A percentile compares a stretch with the other conserved stretches of the same genome.
Evolutionary conservation across 2,797 vertebrate species (phyloP).

Genomic region (Tauraco hartlaubi): DNA sequence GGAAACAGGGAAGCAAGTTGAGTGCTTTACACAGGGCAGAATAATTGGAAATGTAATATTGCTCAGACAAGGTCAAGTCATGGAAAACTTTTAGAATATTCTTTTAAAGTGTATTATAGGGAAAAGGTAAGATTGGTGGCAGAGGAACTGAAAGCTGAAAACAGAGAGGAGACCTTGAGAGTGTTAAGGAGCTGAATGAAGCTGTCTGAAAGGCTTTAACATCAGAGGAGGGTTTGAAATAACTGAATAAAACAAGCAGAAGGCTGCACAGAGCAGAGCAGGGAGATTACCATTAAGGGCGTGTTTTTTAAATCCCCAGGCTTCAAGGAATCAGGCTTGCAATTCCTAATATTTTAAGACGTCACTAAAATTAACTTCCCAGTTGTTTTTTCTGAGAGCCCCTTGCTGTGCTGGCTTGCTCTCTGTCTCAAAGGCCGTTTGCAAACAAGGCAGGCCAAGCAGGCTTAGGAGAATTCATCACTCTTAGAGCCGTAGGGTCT

Average conservation of each 20-base stretch:
- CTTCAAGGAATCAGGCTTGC: neutral
- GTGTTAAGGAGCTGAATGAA: neutral
- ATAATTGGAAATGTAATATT: neutral
- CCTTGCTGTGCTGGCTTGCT: neutral
- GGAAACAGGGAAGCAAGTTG: neutral
- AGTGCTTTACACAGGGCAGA: neutral
- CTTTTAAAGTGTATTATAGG: neutral
- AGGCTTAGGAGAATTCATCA: neutral
- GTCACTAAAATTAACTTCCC: neutral
- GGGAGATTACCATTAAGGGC: neutral
- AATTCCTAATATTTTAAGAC: neutral
- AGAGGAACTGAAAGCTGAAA: neutral
- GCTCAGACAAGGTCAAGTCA: neutral
- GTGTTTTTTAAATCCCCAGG: neutral
- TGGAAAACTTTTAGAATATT: neutral
- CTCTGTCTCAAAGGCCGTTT: neutral
- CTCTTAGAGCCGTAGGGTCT: neutral
- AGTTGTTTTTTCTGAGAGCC: neutral
- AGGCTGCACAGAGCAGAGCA: neutral
- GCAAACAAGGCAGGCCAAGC: neutral
- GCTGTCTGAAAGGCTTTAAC: slow-evolving; percentile 17
- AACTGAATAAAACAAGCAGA: neutral
- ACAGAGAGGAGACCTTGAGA: neutral
- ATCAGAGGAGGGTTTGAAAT: slow-evolving; percentile 15
- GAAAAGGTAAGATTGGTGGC: neutral